Evolutionary conservation across 2,797 vertebrate genomes (phyloP), one percentile per base, ranked within the genome.

Genomic region (Coilia nasus): DNA sequence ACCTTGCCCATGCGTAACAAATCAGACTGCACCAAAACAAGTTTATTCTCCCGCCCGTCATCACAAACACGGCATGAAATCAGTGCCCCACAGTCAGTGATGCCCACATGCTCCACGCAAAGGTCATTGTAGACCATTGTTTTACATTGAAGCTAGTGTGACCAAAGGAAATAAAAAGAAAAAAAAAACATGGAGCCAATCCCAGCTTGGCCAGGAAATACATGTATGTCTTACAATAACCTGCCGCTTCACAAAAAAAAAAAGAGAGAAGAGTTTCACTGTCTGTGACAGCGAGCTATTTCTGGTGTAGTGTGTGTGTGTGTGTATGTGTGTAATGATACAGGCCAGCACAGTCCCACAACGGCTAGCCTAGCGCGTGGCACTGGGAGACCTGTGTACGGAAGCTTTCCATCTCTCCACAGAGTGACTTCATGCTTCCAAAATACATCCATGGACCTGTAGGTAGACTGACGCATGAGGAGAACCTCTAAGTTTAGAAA

Each of bases 401-500:
- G 71, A 78, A 78, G 71, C 71, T 78, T 78, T 78, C 71, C 71
- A 78, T 78, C 35, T 7, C 35, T 21, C 35, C 23, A n/a, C 35
- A 5, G 17, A 44, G 31, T 78, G 31, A 78, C 71, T 44, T 78
- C 71, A 78, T 78, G 31, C 31, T 19, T 78, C 31, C 71, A 44
- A 78, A 78, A 78, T 78, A 78, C 71, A 78, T 78, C 31, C 10
- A 21, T 44, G 71, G 35, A 78, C 15, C 14, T 17, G 31, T 44
- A 78, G 71, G 31, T 14, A 10, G 31, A 21, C 31, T 78, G 71
- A 78, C 71, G 71, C 71, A 78, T 44, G 71, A 78, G 35, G 71
- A 35, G 15, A 78, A n/a, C 35, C 71, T 78, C 71, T 44, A 41
- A 78, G 71, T 44, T 78, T 78, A 78, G 71, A 35, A 44, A 41